Evolutionary conservation across 1,140 invertebrate genomes (phyloP).

Genomic region (Oscheius sp.): DNA sequence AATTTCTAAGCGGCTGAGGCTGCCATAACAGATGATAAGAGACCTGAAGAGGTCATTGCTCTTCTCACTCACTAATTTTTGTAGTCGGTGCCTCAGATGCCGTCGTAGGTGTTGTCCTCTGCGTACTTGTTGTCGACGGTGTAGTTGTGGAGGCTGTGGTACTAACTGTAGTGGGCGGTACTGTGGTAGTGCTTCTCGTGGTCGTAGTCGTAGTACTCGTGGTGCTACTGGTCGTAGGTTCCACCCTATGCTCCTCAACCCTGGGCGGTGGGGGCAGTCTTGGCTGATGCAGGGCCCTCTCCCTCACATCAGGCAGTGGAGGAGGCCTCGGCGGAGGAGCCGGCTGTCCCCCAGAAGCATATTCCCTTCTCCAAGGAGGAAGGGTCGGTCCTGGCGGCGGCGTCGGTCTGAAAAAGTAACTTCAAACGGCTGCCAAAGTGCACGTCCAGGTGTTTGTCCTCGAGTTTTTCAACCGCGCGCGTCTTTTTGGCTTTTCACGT

Average conservation of each 20-base stretch:
- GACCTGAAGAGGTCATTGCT: too few relatives aligned
- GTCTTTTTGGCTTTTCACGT: too few relatives aligned
- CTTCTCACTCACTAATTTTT: too few relatives aligned
- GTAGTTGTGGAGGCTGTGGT: background rate
- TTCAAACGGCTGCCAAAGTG: too few relatives aligned
- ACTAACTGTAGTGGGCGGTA: background rate
- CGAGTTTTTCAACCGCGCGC: too few relatives aligned
- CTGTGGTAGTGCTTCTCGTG: background rate
- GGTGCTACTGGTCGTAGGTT: background rate
- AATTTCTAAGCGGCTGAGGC: too few relatives aligned
- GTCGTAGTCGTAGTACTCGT: background rate
- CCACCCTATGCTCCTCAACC: background rate
- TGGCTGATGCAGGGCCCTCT: background rate
- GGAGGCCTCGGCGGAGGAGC: background rate
- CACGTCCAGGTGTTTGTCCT: too few relatives aligned
- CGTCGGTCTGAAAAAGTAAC: too few relatives aligned
- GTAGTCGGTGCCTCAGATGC: background rate
- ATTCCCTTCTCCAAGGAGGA: background rate
- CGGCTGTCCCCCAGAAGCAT: background rate
- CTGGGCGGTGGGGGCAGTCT: background rate
- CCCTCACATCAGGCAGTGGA: background rate
- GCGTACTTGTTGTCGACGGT: background rate
- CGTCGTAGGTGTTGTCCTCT: background rate
- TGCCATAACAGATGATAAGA: too few relatives aligned
- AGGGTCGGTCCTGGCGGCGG: background rate